These are phyloP conservation scores for Erythrolamprus reginae DNA, from an alignment of 2,113 vertebrate genomes.

Conservation along the genomic window DNA sequence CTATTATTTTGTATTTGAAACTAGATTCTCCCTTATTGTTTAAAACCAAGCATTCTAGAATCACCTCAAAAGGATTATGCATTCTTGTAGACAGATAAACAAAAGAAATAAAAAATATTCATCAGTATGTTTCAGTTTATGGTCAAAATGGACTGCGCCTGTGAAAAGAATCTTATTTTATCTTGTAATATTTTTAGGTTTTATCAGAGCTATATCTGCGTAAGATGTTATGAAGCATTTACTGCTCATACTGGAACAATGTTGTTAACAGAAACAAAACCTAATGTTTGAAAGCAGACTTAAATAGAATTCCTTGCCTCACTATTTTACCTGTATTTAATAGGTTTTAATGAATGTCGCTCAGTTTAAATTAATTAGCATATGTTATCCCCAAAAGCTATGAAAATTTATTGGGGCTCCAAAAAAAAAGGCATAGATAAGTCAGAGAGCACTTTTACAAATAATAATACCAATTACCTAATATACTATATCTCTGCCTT, in stretches of 20 bases:
- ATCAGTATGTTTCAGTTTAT: neutral
- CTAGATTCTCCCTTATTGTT: neutral
- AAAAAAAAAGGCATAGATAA: neutral
- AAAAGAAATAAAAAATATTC: neutral
- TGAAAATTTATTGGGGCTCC: neutral
- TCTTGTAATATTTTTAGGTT: neutral
- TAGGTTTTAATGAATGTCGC: neutral
- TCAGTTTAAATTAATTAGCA: neutral
- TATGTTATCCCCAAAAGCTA: neutral
- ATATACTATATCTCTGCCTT: neutral
- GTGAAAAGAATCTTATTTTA: neutral
- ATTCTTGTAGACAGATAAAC: neutral
- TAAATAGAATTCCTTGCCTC: neutral
- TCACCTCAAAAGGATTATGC: neutral
- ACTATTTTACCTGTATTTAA: neutral
- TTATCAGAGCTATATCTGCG: neutral
- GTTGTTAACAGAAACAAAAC: neutral
- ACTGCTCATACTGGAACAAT: neutral
- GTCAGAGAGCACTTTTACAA: neutral
- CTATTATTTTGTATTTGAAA: neutral
- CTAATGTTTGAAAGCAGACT: neutral
- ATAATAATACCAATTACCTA: neutral
- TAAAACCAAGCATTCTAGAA: neutral
- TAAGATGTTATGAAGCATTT: neutral
- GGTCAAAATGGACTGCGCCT: no score